Conservation (phyloP, 2,113 vertebrate species). For the Cairina moschata region DNA sequence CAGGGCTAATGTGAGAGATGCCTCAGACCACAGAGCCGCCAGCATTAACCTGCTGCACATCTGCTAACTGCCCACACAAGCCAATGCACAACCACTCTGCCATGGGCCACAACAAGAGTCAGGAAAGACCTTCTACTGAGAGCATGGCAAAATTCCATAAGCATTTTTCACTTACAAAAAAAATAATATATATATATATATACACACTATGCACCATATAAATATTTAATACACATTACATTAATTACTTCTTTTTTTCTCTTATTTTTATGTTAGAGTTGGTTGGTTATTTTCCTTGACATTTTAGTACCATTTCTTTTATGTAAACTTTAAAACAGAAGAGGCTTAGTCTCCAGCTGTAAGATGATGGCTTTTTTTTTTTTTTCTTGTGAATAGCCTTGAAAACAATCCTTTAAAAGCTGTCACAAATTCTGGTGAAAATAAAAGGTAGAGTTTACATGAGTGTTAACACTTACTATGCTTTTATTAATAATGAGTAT, state of each 20-base stretch:
- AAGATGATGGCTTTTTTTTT: background rate
- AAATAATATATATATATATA: background rate
- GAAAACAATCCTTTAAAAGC: background rate
- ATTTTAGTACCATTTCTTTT: background rate
- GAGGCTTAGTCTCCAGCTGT: background rate
- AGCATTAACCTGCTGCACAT: no score
- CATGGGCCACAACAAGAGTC: background rate
- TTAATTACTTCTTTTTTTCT: background rate
- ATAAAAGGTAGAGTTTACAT: background rate
- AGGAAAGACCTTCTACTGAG: background rate
- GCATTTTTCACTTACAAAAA: background rate
- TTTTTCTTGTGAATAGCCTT: background rate
- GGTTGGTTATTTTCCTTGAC: background rate
- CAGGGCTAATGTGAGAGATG: background rate
- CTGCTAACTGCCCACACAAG: no score
- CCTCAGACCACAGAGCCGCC: accelerated
- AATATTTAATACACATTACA: background rate
- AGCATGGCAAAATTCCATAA: background rate
- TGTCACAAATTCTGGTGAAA: background rate
- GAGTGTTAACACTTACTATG: background rate
- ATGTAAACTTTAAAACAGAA: background rate
- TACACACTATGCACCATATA: no score
- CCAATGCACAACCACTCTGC: accelerated
- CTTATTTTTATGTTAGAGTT: background rate
- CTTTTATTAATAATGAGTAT: background rate